These are phyloP conservation scores for Pimephales promelas DNA, from an alignment of 2,113 vertebrate species.

Conservation along the genomic window DNA sequence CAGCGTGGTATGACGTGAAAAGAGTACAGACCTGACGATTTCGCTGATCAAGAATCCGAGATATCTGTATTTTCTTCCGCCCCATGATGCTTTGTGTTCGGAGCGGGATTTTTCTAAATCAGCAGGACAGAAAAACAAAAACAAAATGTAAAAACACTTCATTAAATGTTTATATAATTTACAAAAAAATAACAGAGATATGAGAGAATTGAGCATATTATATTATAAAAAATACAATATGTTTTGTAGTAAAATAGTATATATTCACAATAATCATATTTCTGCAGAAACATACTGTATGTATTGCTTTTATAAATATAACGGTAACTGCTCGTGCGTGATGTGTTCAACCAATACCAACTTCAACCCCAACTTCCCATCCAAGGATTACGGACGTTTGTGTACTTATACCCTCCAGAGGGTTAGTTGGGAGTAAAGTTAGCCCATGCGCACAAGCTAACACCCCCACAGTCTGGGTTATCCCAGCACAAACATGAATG, in stretches of 20 bases:
- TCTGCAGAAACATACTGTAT: neutral
- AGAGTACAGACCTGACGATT: constrained; percentile 85
- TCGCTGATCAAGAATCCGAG: constrained; percentile 91
- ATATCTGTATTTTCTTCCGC: constrained; percentile 97
- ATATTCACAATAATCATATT: neutral
- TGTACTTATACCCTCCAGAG: constrained; percentile 74
- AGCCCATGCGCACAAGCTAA: constrained; percentile 60
- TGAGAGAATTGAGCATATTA: neutral
- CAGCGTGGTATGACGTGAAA: neutral
- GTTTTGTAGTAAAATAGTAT: neutral
- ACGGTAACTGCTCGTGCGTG: neutral
- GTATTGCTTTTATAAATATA: constrained; percentile 1
- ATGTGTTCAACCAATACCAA: constrained; percentile 33
- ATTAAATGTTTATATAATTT: too few species aligned
- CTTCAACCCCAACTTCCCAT: constrained; percentile 44
- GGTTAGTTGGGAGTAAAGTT: constrained; percentile 72
- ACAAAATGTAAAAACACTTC: neutral
- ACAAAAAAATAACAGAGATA: too few species aligned
- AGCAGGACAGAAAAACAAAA: constrained; percentile 31
- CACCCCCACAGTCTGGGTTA: constrained; percentile 72
- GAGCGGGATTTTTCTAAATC: constrained; percentile 23
- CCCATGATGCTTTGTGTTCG: constrained; percentile 78
- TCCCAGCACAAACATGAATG: constrained; percentile 59
- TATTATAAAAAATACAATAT: neutral
- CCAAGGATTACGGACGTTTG: constrained; percentile 40